phyloP scores from a whole-genome alignment of 2,797 vertebrate genomes.

The Gephyroberyx darwinii region DNA sequence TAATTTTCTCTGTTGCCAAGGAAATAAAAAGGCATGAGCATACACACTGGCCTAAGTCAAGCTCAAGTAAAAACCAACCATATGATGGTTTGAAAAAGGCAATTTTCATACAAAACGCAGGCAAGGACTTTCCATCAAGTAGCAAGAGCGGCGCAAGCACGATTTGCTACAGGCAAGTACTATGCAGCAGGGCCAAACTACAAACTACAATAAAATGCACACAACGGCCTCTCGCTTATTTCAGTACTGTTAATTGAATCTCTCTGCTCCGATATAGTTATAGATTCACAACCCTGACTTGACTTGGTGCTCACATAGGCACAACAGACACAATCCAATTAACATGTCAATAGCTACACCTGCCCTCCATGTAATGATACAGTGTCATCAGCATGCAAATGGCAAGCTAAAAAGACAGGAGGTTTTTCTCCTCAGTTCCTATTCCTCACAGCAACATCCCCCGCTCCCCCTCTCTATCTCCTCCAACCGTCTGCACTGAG shows the following conservation, averaged over 20 bases:
- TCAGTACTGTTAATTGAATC: slow-evolving; percentile 11
- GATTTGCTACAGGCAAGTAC: neutral
- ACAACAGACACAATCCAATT: slow-evolving; percentile 48
- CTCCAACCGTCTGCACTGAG: slow-evolving; percentile 51
- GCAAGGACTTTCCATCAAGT: neutral
- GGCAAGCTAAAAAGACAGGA: slow-evolving; percentile 44
- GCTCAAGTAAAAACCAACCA: neutral
- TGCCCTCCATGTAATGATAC: slow-evolving; percentile 66
- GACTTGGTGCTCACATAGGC: slow-evolving; percentile 27
- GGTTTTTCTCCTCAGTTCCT: slow-evolving; percentile 27
- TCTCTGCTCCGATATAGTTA: slow-evolving; percentile 20
- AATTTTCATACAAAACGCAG: neutral
- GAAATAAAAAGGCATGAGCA: too few species aligned
- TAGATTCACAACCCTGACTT: slow-evolving; percentile 24
- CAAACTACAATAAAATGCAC: neutral
- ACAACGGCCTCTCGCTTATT: neutral
- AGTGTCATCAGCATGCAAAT: slow-evolving; percentile 72
- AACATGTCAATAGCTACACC: slow-evolving; percentile 76
- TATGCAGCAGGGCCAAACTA: neutral
- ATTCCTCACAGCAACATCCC: slow-evolving; percentile 57
- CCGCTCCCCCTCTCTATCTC: slow-evolving; percentile 40
- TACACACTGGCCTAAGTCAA: neutral
- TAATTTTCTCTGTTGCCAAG: too few species aligned
- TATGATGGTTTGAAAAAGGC: neutral
- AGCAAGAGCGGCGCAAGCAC: neutral